Base-by-base conservation (phyloP, 1,140 invertebrate species). In the Orussus abietinus region DNA sequence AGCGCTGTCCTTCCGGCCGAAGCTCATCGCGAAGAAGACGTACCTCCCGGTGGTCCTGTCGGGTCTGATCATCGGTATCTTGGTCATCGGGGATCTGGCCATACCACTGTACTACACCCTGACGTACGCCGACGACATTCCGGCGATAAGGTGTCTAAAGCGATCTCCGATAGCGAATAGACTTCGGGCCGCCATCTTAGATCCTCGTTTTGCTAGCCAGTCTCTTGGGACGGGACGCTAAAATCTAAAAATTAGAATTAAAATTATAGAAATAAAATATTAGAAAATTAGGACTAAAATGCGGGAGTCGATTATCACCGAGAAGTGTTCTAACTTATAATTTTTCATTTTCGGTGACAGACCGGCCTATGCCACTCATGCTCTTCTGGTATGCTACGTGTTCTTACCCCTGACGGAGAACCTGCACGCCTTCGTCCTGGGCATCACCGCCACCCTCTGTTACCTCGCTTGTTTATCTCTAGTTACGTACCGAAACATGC, bases 361-460 rank as follows among this genome's bases (percentile, higher is more conserved):
- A 42, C 84, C 85, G 19, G 80, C 83, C 1, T 86, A 83, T 53
- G 76, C 80, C 5, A 82, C 84, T 0, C 81, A 85, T 59, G 77
- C 82, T 0, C 66, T 90, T 1, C 73, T 90, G 28, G 80, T 82
- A 1, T 83, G 84, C 39, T 90, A 90, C 56, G 80, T 89, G 48
- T 90, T 90, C 56, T 75, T 90, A 41, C 85, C 86, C 5, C 75
- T 90, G 38, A 77, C 79, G 14, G 79, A 81, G 52, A 83, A 87
- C 57, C 75, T 78, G 33, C 69, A 85, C 36, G 81, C 82, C 1
- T 74, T 83, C 15, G 57, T 83, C 15, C 59, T 87, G 22, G 86
- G 84, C 3, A 32, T 77, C 1, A 59, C 80, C 0, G 79, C 84
- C 0, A 84, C 84, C 12, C 21, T 77, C 1, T 75, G 77, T 29